Evolutionary conservation across 2,888 invertebrate species (phyloP).

Genomic region (Galerucella calmariensis): DNA sequence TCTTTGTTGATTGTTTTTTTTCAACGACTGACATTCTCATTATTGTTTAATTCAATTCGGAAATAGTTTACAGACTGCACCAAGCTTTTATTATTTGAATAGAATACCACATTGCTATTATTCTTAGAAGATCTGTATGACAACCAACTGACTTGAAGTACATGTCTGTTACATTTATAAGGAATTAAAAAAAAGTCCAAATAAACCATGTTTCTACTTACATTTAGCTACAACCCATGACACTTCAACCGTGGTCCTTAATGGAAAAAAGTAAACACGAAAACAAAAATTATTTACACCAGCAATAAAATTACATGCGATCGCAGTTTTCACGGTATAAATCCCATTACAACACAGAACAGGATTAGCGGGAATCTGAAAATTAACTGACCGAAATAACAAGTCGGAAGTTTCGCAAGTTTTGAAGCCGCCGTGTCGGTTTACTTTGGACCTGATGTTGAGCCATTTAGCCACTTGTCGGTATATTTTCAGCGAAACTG

Average conservation of each 20-base stretch:
- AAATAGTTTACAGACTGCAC: too few species aligned
- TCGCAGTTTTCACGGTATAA: slow-evolving; percentile 29
- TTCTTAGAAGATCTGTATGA: too few species aligned
- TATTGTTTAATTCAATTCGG: too few species aligned
- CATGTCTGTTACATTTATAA: too few species aligned
- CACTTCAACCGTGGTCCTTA: not conserved
- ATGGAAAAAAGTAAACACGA: not conserved
- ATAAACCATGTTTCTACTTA: too few species aligned
- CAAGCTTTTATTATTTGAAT: too few species aligned
- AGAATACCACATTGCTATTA: too few species aligned
- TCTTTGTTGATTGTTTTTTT: too few species aligned
- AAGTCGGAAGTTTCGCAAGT: slow-evolving; percentile 38
- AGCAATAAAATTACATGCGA: slow-evolving; percentile 31
- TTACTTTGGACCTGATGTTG: slow-evolving; percentile 15
- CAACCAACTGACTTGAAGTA: too few species aligned
- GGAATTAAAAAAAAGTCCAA: too few species aligned
- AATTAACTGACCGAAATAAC: slow-evolving; percentile 48
- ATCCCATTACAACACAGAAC: slow-evolving; percentile 35
- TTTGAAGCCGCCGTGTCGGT: slow-evolving; percentile 25
- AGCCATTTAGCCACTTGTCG: slow-evolving; percentile 39
- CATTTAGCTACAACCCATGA: not conserved
- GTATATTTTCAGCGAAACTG: slow-evolving; percentile 37
- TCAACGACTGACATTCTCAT: too few species aligned
- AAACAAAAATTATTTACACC: slow-evolving; percentile 16
- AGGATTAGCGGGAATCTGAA: slow-evolving; percentile 41